A percentile compares a stretch with the other conserved stretches of the same genome.
These are phyloP conservation scores for Pterocles gutturalis DNA, from an alignment of 2,113 vertebrate genomes.

Conservation along the genomic window DNA sequence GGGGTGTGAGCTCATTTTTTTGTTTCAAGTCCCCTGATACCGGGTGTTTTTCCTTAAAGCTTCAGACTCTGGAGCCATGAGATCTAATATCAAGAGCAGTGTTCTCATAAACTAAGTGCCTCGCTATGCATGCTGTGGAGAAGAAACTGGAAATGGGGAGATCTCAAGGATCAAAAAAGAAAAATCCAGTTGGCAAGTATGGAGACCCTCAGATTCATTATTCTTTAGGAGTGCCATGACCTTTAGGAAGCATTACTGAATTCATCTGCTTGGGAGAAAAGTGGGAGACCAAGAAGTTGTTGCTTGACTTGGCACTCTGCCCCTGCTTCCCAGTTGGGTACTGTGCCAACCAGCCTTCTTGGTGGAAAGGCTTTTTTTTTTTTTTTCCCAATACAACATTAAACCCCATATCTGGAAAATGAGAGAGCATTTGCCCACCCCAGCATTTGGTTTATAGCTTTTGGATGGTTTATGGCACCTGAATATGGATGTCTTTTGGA, in stretches of 20 bases:
- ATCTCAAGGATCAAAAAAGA: neutral
- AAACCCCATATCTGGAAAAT: neutral
- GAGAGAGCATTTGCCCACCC: neutral
- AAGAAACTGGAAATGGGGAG: neutral
- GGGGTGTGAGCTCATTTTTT: constrained; percentile 25
- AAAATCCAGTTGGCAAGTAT: neutral
- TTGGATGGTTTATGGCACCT: neutral
- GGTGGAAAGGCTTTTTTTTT: neutral
- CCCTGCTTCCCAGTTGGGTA: neutral
- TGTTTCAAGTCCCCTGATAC: neutral
- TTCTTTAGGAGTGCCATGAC: neutral
- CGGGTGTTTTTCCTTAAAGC: constrained; percentile 20
- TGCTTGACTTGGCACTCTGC: rapidly evolving
- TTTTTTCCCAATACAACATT: neutral
- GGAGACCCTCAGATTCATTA: rapidly evolving
- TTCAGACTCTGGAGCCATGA: neutral
- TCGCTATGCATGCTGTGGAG: neutral
- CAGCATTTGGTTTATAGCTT: neutral
- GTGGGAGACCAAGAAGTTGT: neutral
- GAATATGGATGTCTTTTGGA: neutral
- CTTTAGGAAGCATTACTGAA: neutral
- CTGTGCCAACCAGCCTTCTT: neutral
- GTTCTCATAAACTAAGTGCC: neutral
- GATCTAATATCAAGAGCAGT: neutral
- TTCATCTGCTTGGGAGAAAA: neutral